A percentile compares a stretch with the other conserved stretches of the same genome.
These are phyloP conservation scores for Syngnathus scovelli DNA, from an alignment of 2,113 vertebrate genomes.

Conservation along the genomic window DNA sequence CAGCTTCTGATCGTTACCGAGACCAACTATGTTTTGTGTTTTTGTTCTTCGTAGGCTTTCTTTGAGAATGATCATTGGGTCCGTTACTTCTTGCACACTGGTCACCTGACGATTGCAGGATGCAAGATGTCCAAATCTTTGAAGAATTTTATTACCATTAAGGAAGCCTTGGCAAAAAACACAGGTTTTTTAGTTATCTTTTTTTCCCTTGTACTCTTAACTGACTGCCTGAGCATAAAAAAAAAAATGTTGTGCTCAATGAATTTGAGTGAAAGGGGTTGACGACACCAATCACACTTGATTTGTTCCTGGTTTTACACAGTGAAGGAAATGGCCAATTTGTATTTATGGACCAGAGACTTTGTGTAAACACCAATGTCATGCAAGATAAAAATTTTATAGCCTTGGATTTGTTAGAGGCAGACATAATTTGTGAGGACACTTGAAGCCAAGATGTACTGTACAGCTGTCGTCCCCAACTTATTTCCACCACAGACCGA, in stretches of 20 bases:
- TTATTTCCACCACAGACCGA: too few species aligned
- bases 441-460: too few species aligned
- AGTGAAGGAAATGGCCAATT: too few species aligned
- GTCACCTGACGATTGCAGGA: conserved; percentile 94
- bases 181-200: conserved; percentile 68
- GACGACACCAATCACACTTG: too few species aligned
- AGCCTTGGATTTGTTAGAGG: too few species aligned
- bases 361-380: too few species aligned
- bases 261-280: too few species aligned
- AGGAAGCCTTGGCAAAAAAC: conserved; percentile 86
- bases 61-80: conserved; percentile 96
- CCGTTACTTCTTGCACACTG: conserved; percentile 94
- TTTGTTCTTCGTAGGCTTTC: conserved; percentile 74
- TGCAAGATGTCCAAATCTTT: conserved; percentile 99
- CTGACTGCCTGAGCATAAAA: neutral
- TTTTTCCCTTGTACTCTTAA: neutral
- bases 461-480: too few species aligned
- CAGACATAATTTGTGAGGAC: too few species aligned
- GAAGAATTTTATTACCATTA: conserved; percentile 99
- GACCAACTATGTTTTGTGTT: neutral
- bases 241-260: neutral
- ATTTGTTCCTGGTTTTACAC: too few species aligned
- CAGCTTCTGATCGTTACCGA: neutral
- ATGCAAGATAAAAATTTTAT: too few species aligned
- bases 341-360: too few species aligned